Base-by-base conservation (phyloP, 1,140 invertebrate genomes). In the Habropoda laboriosa region DNA sequence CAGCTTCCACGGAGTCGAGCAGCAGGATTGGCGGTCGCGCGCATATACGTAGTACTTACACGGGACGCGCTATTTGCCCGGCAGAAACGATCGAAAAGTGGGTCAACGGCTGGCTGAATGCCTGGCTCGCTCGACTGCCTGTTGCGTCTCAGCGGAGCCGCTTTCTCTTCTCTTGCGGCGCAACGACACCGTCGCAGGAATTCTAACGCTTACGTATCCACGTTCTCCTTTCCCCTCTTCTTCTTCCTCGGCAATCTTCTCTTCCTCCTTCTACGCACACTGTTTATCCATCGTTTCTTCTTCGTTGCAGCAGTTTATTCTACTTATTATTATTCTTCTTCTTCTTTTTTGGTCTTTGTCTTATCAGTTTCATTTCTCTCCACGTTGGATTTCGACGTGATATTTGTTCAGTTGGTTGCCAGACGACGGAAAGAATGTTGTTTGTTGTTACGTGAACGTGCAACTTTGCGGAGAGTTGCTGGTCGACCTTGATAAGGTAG, bases 121-220 rank as follows among this genome's bases (percentile, higher is more conserved):
- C 80, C 82, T 86, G 71, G 70, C 66, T 72, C 66, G 79, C 71
- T 78, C 51, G 81, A 71, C 67, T 67, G 70, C 71, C 79, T 85
- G 72, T 83, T 86, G 83, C 86, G 83, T 86, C 80, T 86, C 63
- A 27, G 81, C 78, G 68, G 71, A 87, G 87, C 84, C 85, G 88
- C 90, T 91, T 91, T 91, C 90, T 91, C 90, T 91, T 91, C 85
- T 83, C 78, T 82, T 80, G 76, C 84, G 79, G 85, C 75, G 51
- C 81, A 75, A 79, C 75, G 81, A 86, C 49, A 79, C 70, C 77
- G 72, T 60, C 74, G 64, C 78, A 82, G 86, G 87, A 90, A 90
- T 90, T 90, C 89, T 90, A 90, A 89, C 83, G 80, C 81, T 89
- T 84, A 83, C 82, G 88, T 85, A 74, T 85, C 47, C 57, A 42